phyloP scores from a whole-genome alignment of 2,797 vertebrate species.

The Gastrophryne carolinensis region DNA sequence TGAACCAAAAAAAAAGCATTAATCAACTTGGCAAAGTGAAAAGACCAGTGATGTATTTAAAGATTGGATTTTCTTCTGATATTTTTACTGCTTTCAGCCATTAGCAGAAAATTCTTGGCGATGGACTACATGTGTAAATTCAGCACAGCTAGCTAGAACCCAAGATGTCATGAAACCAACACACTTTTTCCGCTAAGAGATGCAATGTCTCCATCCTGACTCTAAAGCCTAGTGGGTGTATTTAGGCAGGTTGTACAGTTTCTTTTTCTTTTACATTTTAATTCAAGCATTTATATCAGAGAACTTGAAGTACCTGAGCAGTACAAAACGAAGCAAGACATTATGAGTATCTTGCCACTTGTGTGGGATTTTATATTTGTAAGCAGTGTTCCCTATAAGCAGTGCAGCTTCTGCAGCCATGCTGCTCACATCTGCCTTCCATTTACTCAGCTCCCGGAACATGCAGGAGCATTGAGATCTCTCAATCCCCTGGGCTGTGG shows the following conservation, averaged over 20 bases:
- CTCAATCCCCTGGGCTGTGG: too few species aligned
- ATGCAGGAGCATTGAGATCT: too few species aligned
- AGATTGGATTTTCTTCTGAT: slow-evolving; percentile 16
- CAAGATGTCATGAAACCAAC: slow-evolving; percentile 42
- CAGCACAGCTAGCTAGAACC: slow-evolving; percentile 23
- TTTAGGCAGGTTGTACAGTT: slow-evolving; percentile 51
- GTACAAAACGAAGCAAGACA: slow-evolving; percentile 63
- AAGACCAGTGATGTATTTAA: slow-evolving; percentile 34
- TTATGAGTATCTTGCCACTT: too few species aligned
- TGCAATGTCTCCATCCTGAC: slow-evolving; percentile 49
- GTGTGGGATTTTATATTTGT: too few species aligned
- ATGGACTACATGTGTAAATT: slow-evolving; percentile 45
- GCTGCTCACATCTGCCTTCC: too few species aligned
- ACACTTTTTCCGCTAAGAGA: slow-evolving; percentile 41
- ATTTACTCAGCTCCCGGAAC: too few species aligned
- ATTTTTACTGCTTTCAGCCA: slow-evolving; percentile 32
- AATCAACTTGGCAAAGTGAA: slow-evolving; percentile 38
- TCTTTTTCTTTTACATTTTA: slow-evolving; percentile 49
- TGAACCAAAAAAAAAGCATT: slow-evolving; percentile 44
- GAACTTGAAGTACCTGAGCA: slow-evolving; percentile 58
- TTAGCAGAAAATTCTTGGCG: slow-evolving; percentile 40
- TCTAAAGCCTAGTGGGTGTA: slow-evolving; percentile 48
- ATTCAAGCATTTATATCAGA: slow-evolving; percentile 56
- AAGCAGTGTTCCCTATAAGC: too few species aligned
- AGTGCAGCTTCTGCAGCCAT: too few species aligned